A percentile compares a stretch with the other conserved stretches of the same genome.
phyloP scores from a whole-genome alignment of 2,113 vertebrate species.

The Donacobius atricapilla region DNA sequence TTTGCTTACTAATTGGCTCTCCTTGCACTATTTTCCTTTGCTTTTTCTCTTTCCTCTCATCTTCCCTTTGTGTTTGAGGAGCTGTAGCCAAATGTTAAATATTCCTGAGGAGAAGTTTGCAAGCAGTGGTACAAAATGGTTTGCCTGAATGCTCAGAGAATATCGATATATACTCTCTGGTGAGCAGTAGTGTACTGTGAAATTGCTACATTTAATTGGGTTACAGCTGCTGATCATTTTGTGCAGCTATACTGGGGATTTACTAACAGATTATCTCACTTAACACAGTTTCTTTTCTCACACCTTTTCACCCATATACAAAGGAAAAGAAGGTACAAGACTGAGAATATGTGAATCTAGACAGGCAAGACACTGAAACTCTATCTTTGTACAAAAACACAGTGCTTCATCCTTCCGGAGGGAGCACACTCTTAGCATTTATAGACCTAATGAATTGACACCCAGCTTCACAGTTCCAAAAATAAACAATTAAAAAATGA shows the following conservation, averaged over 20 bases:
- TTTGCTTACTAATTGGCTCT: constrained; percentile 48
- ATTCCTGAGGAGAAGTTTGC: constrained; percentile 40
- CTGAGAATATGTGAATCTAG: not conserved
- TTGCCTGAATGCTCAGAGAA: not conserved
- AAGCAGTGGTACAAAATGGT: not conserved
- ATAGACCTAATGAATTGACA: not conserved
- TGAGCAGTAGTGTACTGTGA: constrained; percentile 24
- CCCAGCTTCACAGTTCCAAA: not conserved
- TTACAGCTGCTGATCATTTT: constrained; percentile 71
- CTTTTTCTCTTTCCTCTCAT: constrained; percentile 24
- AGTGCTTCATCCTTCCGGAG: not conserved
- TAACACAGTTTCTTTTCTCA: constrained; percentile 13
- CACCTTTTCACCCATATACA: not conserved
- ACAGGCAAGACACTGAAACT: not conserved
- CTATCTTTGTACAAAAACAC: not conserved
- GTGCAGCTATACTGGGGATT: constrained; percentile 31
- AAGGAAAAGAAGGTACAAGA: not conserved
- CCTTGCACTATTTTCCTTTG: not conserved
- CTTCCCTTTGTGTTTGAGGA: constrained; percentile 25
- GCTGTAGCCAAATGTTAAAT: constrained; percentile 39
- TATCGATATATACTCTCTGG: not conserved
- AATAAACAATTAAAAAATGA: not conserved
- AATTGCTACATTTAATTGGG: constrained; percentile 52
- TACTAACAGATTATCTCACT: constrained; percentile 38
- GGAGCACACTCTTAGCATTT: not conserved